These are phyloP conservation scores for Palythoa heliodiscus DNA, from an alignment of 92 coral and sea anemone genomes.

Conservation along the genomic window DNA sequence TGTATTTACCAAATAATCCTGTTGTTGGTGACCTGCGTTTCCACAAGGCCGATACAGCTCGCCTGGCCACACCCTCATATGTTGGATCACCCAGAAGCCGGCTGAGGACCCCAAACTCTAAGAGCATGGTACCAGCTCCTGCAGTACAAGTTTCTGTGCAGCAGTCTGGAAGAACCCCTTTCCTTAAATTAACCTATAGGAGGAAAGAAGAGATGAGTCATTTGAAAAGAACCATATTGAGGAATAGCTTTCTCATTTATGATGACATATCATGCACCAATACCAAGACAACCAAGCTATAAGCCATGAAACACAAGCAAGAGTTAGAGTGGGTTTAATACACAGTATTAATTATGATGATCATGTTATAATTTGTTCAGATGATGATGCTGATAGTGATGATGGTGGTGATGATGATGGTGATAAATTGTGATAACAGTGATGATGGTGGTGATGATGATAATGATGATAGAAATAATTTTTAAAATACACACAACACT, in stretches of 20 bases:
- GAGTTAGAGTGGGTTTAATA: too few relatives aligned
- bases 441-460: too few relatives aligned
- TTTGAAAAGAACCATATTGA: neutral
- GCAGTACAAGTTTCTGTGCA: conserved; percentile 88
- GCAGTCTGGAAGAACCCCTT: conserved; percentile 70
- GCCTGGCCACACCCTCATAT: conserved; percentile 84
- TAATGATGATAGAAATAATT: too few relatives aligned
- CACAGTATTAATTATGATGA: too few relatives aligned
- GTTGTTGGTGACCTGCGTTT: conserved; percentile 74
- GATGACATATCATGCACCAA: neutral
- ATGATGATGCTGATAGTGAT: too few relatives aligned
- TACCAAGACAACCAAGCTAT: too few relatives aligned
- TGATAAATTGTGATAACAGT: too few relatives aligned
- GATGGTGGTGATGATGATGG: too few relatives aligned
- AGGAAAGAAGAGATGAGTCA: neutral
- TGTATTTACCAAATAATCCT: conserved; percentile 78
- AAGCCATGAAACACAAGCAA: too few relatives aligned
- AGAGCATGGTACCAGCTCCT: conserved; percentile 87
- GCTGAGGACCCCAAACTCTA: conserved; percentile 95
- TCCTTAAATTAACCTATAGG: conserved; percentile 74
- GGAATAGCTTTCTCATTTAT: too few relatives aligned
- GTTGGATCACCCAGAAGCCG: conserved; percentile 91
- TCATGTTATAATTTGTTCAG: too few relatives aligned
- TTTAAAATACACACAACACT: too few relatives aligned
- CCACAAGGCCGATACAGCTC: conserved; percentile 87